Evolutionary conservation across 2,113 vertebrate species (phyloP).

Genomic region (Pseudorectes ferrugineus): DNA sequence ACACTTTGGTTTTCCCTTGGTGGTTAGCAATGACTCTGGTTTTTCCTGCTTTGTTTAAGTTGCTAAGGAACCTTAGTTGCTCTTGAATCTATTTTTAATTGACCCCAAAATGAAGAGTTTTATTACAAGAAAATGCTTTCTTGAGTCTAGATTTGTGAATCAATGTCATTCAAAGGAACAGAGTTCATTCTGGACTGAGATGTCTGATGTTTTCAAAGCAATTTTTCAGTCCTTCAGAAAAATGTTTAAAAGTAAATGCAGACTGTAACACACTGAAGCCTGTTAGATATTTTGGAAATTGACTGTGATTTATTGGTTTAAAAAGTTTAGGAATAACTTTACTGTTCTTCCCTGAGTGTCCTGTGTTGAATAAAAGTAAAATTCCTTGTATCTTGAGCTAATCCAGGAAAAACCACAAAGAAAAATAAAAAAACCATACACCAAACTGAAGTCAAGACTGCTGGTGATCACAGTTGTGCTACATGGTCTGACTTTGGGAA

Average conservation of each 20-base stretch:
- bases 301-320: not conserved
- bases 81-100: constrained; percentile 26
- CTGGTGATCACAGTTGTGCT: not conserved
- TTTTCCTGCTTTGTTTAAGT: constrained; percentile 8
- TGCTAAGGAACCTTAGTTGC: constrained; percentile 24
- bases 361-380: not conserved
- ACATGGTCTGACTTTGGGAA: not conserved
- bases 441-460: not conserved
- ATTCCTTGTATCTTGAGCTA: not conserved
- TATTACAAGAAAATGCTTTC: not conserved
- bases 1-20: not conserved
- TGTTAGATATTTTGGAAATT: not conserved
- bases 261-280: not conserved
- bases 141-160: not conserved
- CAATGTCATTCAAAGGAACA: not conserved
- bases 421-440: not conserved
- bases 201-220: not conserved
- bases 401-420: not conserved
- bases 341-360: not conserved
- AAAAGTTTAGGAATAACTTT: not conserved
- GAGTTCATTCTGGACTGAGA: not conserved
- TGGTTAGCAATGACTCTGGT: not conserved
- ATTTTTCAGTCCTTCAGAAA: not conserved
- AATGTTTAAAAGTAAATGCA: not conserved
- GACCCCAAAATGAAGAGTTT: not conserved